Base-by-base conservation (phyloP, 2,113 vertebrate species). In the Notarius quadriscutis region DNA sequence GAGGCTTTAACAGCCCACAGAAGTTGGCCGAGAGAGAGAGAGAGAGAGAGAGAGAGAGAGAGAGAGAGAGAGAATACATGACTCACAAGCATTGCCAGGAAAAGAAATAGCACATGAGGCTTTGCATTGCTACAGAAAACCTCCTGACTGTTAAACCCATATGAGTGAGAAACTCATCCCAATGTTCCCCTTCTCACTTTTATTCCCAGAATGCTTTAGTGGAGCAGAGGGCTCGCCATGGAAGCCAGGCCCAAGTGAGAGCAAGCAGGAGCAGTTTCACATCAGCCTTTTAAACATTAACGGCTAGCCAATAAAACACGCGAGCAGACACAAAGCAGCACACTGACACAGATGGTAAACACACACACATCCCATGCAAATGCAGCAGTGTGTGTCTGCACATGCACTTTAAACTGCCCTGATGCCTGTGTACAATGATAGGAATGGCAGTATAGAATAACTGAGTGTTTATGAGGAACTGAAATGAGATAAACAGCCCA, bases 261-360 rank as follows among this genome's bases (percentile, higher is more conserved):
- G 62, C 79, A 88, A 78, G 67, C 88, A 89, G 85, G 86, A 83
- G 90, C 89, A 81, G 84, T 90, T 92, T 88, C 91, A 91, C 88
- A 71, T 85, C 91, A 86, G 86, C 87, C 84, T 82, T 91, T 92
- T 91, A 93, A 94, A 92, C 91, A 92, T 91, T 92, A 94, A 91
- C 90, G 88, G 91, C 92, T 90, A 86, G 88, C 88, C 92, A 50
- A 88, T 92, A 92, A 94, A 75, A 83, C 79, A 41, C 87, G 58
- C 81, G 50, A 30, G 58, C 62, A 63, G 57, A 41, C 75, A 85
- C 48, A 82, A 27, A 18, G 65, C 53, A 55, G 48, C 58, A 15
- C 69, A 72, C 63, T 20, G 50, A 72, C 88, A 86, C 85, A 87
- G 11, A 80, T 63, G 50, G 88, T 86, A 84, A 81, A 84, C 72